Base-by-base conservation (phyloP, 2,797 vertebrate genomes). In the Mormyrus hasselquistii region DNA sequence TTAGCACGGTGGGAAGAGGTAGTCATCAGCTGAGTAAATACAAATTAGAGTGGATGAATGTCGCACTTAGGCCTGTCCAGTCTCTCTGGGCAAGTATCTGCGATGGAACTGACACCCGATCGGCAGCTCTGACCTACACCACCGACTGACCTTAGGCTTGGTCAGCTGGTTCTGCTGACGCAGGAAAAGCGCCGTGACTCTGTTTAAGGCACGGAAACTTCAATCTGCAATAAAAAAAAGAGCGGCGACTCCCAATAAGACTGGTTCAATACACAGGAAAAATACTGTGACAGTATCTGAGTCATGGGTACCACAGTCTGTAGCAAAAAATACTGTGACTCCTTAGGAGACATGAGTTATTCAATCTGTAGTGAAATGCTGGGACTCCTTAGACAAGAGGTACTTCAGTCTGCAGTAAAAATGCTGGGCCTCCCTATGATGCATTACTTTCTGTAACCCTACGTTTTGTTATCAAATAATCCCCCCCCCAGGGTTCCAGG, bases 21-120 rank as follows among this genome's bases (percentile, higher is more conserved):
- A 94, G 95, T 96, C 96, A 96, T 93, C 92, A 93, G 92, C 93
- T 92, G 95, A 95, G 96, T 96, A 96, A 96, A 97, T 96, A 96
- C 95, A 95, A 96, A 96, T 96, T 96, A 96, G 96, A 96, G 96
- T 95, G 95, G 95, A 96, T 96, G 95, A 94, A 92, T 69, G 65
- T 69, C 65, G 14, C 65, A 69, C 29, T 69, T 34, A 34, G 93
- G 93, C 95, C 95, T 95, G 96, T 96, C 95, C 95, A 95, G 94
- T 93, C 95, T 94, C 92, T 94, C 94, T 93, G 92, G 91, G 90
- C 92, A 91, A 92, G 25, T 52, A 9, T 44, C 91, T 88, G 92
- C 92, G 88, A 86, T 86, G 92, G 90, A 92, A 92, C 91, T 89
- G 91, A 44, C 16, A 44, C 6, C 65, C 4, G 12, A 34, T 69